Base-by-base conservation (phyloP, 2,113 vertebrate species). In the Gorsachius goisagi region DNA sequence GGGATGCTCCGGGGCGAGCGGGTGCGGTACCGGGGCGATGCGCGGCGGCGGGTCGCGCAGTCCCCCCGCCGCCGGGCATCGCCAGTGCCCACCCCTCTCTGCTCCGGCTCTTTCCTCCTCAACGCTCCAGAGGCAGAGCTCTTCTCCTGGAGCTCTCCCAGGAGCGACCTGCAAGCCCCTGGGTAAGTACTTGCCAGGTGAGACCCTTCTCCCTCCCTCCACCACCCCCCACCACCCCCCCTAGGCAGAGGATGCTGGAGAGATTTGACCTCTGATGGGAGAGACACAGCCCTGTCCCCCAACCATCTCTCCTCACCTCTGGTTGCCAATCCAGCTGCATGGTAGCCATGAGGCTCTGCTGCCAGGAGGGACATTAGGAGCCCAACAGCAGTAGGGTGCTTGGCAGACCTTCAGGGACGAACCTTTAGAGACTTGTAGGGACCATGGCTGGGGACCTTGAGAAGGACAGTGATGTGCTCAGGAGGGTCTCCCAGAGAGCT, bases 271-370 rank as follows among this genome's bases (percentile, higher is more conserved):
- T 12, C 41, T 20, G 1, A 5, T 67, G 35, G 35, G 52, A 49
- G 49, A 39, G 45, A 23, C 7, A 3, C 22, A 32, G 63, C 44
- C 45, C 24, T 1, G 0, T 8, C 14, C 41, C 56, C 15, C 71
- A 60, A 0, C 14, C 33, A 3, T 45, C 20, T 41, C 45, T 56
- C 41, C n/a, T 63, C 35, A 18, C n/a, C 52, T 59, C 15, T 26
- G 0, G 37, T 39, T 64, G 45, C n/a, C 17, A 7, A 0, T 45
- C 59, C 32, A 56, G 41, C 60, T 71, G 55, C 15, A 3, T 4
- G 33, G 41, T 50, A 47, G 53, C 7, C 1, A 30, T 33, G 67
- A 12, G 47, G 26, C 45, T n/a, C n/a, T 28, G 39, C 3, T 47
- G 37, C 13, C 32, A 4, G 26, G 20, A 26, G 20, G 23, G 15